A percentile compares a stretch with the other conserved stretches of the same genome.
These are phyloP conservation scores for Calidris pygmaea DNA, from an alignment of 2,113 vertebrate species.

Conservation along the genomic window DNA sequence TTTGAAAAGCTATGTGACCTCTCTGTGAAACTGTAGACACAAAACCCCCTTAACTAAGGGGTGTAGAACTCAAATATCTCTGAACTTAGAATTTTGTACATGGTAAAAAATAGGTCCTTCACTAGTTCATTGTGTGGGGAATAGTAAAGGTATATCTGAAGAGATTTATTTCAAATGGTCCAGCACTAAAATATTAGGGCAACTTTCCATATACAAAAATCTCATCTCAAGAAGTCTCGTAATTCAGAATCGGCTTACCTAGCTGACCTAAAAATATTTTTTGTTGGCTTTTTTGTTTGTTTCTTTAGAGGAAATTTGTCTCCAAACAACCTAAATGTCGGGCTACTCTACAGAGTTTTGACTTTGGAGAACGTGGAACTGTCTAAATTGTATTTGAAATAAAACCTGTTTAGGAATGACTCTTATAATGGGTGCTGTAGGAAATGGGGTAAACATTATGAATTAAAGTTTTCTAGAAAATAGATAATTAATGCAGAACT, in stretches of 20 bases:
- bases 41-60: not conserved
- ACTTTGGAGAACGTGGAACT: not conserved
- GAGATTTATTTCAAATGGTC: not conserved
- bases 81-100: not conserved
- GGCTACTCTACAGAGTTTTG: not conserved
- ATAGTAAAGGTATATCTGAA: not conserved
- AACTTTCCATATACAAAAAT: not conserved
- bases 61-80: not conserved
- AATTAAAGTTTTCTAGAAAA: not conserved
- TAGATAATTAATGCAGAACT: accelerated
- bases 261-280: not conserved
- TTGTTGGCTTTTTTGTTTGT: not conserved
- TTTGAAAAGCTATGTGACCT: not conserved
- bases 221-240: not conserved
- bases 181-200: not conserved
- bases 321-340: not conserved
- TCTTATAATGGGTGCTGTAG: not conserved
- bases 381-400: not conserved
- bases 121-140: not conserved
- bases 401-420: not conserved
- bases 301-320: not conserved
- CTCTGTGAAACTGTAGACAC: not conserved
- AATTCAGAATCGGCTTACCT: not conserved
- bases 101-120: not conserved
- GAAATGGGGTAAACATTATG: not conserved